A percentile compares a stretch with the other conserved stretches of the same genome.
These are phyloP conservation scores for Drosophila testacea DNA, from an alignment of 2,888 invertebrate genomes.

Conservation along the genomic window DNA sequence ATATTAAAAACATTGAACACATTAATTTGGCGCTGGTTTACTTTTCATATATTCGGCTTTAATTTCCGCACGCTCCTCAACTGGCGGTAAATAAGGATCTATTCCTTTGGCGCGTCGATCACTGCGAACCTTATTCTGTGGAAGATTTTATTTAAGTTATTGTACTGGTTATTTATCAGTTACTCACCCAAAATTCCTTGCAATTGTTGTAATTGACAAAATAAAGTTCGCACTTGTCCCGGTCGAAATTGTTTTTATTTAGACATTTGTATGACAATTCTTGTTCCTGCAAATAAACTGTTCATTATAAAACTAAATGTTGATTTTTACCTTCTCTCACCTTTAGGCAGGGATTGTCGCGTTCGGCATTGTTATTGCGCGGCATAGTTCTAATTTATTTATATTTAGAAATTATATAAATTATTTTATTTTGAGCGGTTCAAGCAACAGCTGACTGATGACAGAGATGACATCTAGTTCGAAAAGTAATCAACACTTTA, in stretches of 20 bases:
- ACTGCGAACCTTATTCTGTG: conserved; percentile 87
- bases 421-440: conserved; percentile 12
- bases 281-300: conserved; percentile 88
- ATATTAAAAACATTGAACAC: conserved; percentile 11
- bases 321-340: conserved; percentile 49
- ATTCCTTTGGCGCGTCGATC: conserved; percentile 89
- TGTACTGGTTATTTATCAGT: background rate
- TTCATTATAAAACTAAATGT: conserved; percentile 7
- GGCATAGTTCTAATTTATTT: conserved; percentile 70
- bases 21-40: conserved; percentile 60
- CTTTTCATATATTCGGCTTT: conserved; percentile 87
- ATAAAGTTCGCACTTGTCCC: conserved; percentile 88
- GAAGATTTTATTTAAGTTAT: conserved; percentile 26
- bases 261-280: conserved; percentile 90
- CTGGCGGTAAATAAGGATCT: conserved; percentile 88
- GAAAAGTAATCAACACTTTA: too few relatives aligned
- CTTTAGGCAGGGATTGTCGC: conserved; percentile 84
- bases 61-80: conserved; percentile 89
- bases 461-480: too few relatives aligned
- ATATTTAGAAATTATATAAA: conserved; percentile 52
- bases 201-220: conserved; percentile 93
- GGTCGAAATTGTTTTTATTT: conserved; percentile 88
- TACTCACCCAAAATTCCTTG: conserved; percentile 92
- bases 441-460: too few relatives aligned
- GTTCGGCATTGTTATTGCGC: conserved; percentile 80